Percentiles rank a stretch among this genome's conserved stretches.
Evolutionary conservation across 2,888 invertebrate genomes (phyloP).

Genomic region (Drosophila parthenogenetica): DNA sequence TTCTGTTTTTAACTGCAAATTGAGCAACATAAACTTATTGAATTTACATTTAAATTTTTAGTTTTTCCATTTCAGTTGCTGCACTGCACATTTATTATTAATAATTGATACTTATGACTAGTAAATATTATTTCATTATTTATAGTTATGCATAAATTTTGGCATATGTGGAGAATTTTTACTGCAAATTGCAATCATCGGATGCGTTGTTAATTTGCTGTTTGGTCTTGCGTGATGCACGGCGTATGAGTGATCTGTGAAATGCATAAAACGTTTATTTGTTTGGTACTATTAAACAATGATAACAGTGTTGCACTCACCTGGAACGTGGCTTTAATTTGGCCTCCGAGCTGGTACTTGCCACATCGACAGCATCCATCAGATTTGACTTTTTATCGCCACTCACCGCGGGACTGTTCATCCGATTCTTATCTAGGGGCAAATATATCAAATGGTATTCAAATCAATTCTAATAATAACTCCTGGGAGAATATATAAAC

Average conservation of each 20-base stretch:
- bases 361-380: constrained; percentile 82
- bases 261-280: not conserved
- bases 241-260: constrained; percentile 89
- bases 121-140: constrained; percentile 11
- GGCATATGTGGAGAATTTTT: constrained; percentile 85
- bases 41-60: constrained; percentile 21
- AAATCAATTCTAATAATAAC: too few relatives aligned
- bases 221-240: constrained; percentile 92
- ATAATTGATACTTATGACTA: constrained; percentile 8
- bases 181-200: constrained; percentile 90
- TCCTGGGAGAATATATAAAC: too few relatives aligned
- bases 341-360: constrained; percentile 84
- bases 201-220: constrained; percentile 91
- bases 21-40: constrained; percentile 21
- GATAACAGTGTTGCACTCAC: constrained; percentile 62
- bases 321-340: constrained; percentile 88
- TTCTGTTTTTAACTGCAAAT: not conserved
- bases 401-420: constrained; percentile 84
- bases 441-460: not conserved
- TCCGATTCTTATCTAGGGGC: constrained; percentile 83
- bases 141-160: constrained; percentile 4
- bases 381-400: constrained; percentile 82
- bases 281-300: not conserved
- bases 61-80: constrained; percentile 10
- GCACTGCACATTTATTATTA: constrained; percentile 19